Evolutionary conservation across 2,888 invertebrate genomes (phyloP).

Genomic region (Brachyptera risi): DNA sequence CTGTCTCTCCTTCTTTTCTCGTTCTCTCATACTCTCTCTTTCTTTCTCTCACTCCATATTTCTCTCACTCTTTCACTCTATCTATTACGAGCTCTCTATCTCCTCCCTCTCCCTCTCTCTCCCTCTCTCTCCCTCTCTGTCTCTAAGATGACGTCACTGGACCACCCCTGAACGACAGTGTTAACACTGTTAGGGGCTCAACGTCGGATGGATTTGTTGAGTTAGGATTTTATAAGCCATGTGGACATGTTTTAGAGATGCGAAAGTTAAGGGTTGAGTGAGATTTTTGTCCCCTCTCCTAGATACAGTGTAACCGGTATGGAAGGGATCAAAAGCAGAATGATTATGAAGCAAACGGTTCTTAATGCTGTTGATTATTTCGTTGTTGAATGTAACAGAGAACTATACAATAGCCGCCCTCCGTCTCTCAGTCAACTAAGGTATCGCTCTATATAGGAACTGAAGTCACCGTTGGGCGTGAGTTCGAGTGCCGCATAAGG

Average conservation of each 20-base stretch:
- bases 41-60: no score
- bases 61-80: no score
- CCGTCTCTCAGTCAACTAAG: no score
- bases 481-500: no score
- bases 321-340: background rate
- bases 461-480: no score
- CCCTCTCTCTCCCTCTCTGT: no score
- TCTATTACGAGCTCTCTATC: no score
- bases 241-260: slow-evolving; percentile 3
- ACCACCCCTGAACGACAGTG: background rate
- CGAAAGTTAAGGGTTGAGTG: background rate
- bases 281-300: no score
- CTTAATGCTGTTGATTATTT: background rate
- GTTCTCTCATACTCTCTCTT: no score
- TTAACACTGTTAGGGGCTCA: background rate
- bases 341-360: background rate
- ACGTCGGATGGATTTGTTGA: slow-evolving; percentile 3
- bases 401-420: background rate
- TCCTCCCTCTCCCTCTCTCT: no score
- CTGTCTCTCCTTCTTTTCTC: no score
- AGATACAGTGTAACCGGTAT: background rate
- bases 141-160: background rate
- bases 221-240: slow-evolving; percentile 10
- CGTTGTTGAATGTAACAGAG: background rate
- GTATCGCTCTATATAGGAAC: no score